Conservation (phyloP, 2,113 vertebrate genomes). For the Anhinga rufa region DNA sequence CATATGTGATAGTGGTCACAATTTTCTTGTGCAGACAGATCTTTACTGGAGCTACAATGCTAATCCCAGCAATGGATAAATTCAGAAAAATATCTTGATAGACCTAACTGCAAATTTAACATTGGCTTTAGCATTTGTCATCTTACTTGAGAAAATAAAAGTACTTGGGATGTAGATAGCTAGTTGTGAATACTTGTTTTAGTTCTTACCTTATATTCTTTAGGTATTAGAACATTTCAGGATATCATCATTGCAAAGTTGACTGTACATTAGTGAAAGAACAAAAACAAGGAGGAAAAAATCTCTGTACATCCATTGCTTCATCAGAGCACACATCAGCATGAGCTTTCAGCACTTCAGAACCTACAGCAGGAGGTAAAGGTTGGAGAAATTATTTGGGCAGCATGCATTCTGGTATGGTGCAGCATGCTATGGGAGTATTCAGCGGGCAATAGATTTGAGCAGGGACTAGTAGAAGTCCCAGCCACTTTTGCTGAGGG, state of each 20-base stretch:
- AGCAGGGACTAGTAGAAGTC: neutral
- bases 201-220: neutral
- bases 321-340: neutral
- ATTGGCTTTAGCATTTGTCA: neutral
- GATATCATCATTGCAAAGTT: neutral
- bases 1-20: neutral
- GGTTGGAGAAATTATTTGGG: neutral
- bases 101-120: neutral
- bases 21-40: neutral
- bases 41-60: neutral
- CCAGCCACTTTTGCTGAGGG: neutral
- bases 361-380: neutral
- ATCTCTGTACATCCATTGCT: rapidly evolving
- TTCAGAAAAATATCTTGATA: neutral
- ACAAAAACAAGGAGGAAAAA: neutral
- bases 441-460: neutral
- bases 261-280: neutral
- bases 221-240: neutral
- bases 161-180: neutral
- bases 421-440: neutral
- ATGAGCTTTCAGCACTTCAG: too few relatives aligned
- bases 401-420: neutral
- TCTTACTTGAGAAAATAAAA: neutral
- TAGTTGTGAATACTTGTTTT: neutral
- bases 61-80: neutral